These are phyloP conservation scores for Andrena bicolor DNA, from an alignment of 2,888 invertebrate species.

Conservation along the genomic window DNA sequence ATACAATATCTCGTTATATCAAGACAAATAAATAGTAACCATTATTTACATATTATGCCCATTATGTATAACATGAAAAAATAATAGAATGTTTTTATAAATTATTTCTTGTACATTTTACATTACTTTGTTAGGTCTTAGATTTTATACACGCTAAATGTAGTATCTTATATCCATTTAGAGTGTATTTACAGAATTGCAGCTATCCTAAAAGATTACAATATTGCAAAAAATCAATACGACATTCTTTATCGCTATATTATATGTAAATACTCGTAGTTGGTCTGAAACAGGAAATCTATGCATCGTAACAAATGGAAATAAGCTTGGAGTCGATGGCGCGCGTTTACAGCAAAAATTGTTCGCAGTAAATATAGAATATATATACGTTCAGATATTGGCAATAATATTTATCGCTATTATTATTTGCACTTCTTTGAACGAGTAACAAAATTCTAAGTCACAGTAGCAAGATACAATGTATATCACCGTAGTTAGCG, in stretches of 20 bases:
- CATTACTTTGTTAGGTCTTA: slow-evolving; percentile 41
- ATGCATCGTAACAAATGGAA: slow-evolving; percentile 23
- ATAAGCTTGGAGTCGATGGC: neutral
- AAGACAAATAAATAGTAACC: slow-evolving; percentile 55
- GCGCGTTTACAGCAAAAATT: neutral
- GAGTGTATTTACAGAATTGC: slow-evolving; percentile 49
- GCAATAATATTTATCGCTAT: neutral
- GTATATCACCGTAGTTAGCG: slow-evolving; percentile 17
- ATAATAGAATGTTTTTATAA: slow-evolving; percentile 62
- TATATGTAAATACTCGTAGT: slow-evolving; percentile 34
- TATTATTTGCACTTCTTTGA: neutral
- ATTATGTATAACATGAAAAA: slow-evolving; percentile 62
- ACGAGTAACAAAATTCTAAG: slow-evolving; percentile 10
- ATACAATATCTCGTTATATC: slow-evolving; percentile 50
- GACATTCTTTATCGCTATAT: slow-evolving; percentile 19
- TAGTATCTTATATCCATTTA: slow-evolving; percentile 34
- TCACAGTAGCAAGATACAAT: slow-evolving; percentile 37
- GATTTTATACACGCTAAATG: slow-evolving; percentile 51
- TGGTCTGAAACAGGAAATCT: slow-evolving; percentile 13
- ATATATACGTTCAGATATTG: neutral
- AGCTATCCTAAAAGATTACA: slow-evolving; percentile 34
- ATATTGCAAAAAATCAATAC: slow-evolving; percentile 31
- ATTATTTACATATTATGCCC: slow-evolving; percentile 69
- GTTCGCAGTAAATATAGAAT: slow-evolving; percentile 11
- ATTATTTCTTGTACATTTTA: slow-evolving; percentile 50